Evolutionary conservation across 2,888 invertebrate genomes (phyloP).

Genomic region (Agrilus biguttatus): DNA sequence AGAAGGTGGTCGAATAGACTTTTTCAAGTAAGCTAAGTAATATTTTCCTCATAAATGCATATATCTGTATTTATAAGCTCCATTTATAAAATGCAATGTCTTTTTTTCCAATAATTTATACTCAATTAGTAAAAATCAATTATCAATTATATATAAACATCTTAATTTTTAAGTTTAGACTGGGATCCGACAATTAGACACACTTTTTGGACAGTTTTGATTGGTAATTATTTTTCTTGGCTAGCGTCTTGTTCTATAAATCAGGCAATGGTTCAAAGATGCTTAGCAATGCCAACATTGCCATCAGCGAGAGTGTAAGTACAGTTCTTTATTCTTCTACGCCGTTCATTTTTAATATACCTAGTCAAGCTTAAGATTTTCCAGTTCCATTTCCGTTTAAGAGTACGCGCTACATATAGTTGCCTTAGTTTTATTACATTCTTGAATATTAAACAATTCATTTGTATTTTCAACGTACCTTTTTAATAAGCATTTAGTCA

Average conservation of each 20-base stretch:
- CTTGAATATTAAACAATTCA: too few species aligned
- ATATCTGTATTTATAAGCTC: too few species aligned
- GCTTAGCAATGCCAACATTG: constrained; percentile 60
- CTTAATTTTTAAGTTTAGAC: constrained; percentile 42
- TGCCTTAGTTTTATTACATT: background rate
- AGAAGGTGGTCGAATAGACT: constrained; percentile 50
- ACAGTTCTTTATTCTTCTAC: background rate
- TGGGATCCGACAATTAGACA: constrained; percentile 62
- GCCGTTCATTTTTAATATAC: background rate
- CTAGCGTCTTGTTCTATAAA: constrained; percentile 69
- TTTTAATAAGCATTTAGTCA: too few species aligned
- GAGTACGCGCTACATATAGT: too few species aligned
- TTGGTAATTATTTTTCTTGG: constrained; percentile 71
- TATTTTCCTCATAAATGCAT: background rate
- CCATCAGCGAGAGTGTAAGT: constrained; percentile 56
- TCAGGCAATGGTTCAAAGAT: constrained; percentile 78
- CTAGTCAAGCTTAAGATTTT: background rate
- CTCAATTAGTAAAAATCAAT: too few species aligned
- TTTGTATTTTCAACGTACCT: too few species aligned
- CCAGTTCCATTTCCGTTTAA: background rate
- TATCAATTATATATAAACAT: too few species aligned
- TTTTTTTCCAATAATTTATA: too few species aligned
- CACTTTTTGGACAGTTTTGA: constrained; percentile 64
- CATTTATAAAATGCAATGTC: too few species aligned
- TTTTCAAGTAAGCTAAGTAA: constrained; percentile 47